Percentiles rank a stretch among this genome's conserved stretches.
phyloP scores from a whole-genome alignment of 2,888 invertebrate genomes.

The Boloria selene region DNA sequence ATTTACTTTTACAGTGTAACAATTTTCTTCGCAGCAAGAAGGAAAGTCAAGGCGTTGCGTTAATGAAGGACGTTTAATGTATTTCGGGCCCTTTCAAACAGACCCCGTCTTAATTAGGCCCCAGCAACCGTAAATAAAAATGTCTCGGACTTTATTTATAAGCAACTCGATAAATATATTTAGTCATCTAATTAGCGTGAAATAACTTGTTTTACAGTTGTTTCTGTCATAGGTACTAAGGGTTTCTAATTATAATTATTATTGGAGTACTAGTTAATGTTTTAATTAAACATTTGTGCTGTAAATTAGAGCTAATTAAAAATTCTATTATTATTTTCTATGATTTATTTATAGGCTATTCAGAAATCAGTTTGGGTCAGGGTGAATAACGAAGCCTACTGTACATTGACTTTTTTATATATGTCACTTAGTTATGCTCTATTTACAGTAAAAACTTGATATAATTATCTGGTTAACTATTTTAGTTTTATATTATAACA shows the following conservation, averaged over 20 bases:
- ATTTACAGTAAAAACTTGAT: too few relatives aligned
- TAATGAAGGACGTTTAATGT: slow-evolving; percentile 59
- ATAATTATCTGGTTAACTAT: too few relatives aligned
- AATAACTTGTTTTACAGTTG: slow-evolving; percentile 24
- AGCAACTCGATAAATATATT: slow-evolving; percentile 37
- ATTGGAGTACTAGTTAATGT: background rate
- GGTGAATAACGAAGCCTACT: too few relatives aligned
- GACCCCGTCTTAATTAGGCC: slow-evolving; percentile 60
- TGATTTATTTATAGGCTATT: too few relatives aligned
- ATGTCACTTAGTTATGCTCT: too few relatives aligned
- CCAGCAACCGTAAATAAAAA: slow-evolving; percentile 45
- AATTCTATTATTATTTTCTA: too few relatives aligned
- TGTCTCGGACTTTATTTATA: slow-evolving; percentile 47
- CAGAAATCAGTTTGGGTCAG: too few relatives aligned
- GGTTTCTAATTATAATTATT: background rate
- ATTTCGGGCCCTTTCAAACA: slow-evolving; percentile 59
- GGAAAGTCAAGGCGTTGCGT: slow-evolving; percentile 46
- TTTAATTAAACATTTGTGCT: background rate
- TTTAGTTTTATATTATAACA: too few relatives aligned
- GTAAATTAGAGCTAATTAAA: too few relatives aligned
- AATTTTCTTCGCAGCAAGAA: slow-evolving; percentile 32
- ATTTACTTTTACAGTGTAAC: slow-evolving; percentile 27
- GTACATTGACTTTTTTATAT: too few relatives aligned
- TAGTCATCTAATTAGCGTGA: slow-evolving; percentile 36
- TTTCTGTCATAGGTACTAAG: slow-evolving; percentile 4